Base-by-base conservation (phyloP, 1,140 invertebrate species). In the Adoxophyes honmai region DNA sequence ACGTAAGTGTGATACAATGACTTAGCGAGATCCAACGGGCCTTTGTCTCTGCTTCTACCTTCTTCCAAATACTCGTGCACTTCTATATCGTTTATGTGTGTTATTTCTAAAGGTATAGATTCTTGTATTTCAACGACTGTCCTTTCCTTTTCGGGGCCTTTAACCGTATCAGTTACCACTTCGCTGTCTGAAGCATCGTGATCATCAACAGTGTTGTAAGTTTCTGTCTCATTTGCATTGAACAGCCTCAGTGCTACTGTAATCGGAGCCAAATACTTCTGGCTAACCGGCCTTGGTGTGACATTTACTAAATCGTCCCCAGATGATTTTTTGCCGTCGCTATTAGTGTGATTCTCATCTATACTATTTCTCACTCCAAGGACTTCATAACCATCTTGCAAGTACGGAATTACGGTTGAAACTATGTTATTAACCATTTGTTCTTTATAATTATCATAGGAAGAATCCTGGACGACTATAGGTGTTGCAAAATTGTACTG, bases 81-180 rank as follows among this genome's bases (percentile, higher is more conserved):
- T 74, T 86, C 82, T 0, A 88, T 76, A 39, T 86, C 86, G 52
- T 88, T 88, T 44, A 88, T 86, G 57, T 88, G 83, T 16, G 79
- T 88, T 60, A 86, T 88, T 39, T 79, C 77, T 53, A 89, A 70
- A 5, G 90, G 90, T 15, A 92, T 78, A 2, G 91, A 92, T 70
- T 92, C 87, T 66, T 92, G 91, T 15, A 92, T 78, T 81, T 92
- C 91, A 0, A 92, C 90, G 36, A 89, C 73, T 11, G 90, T 91
- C 51, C 85, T 89, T 33, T 86, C 86, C 53, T 70, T 73, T 9
- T 66, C 54, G 1, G 78, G 76, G 34, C 66, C 75, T 59, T 74
- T 38, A 8, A 82, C 75, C 14, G 68, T 76, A 35, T 81, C 65
- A 34, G 69, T 15, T 21, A 83, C 53, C 15, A 78, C 57, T 64